Evolutionary conservation across 2,888 invertebrate genomes (phyloP).

Genomic region (Dione vanillae): DNA sequence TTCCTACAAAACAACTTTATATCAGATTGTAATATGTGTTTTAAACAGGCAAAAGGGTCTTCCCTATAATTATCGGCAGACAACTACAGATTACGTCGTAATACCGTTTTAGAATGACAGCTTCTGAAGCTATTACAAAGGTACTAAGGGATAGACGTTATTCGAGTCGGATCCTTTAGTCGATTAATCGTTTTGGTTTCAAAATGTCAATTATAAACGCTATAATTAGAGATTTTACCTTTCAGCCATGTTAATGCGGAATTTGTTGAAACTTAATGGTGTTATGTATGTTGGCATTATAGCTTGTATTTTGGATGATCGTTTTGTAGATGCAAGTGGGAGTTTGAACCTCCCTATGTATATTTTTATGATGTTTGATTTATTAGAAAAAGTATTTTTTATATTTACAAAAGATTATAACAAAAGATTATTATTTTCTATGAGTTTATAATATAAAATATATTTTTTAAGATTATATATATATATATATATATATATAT

Average conservation of each 20-base stretch:
- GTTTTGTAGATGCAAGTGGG: not conserved
- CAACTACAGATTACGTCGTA: constrained; percentile 35
- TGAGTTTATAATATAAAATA: too few species aligned
- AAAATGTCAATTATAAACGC: constrained; percentile 23
- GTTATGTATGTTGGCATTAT: not conserved
- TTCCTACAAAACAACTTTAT: not conserved
- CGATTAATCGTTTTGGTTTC: constrained; percentile 21
- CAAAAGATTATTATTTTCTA: too few species aligned
- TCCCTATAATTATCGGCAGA: constrained; percentile 39
- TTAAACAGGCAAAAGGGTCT: constrained; percentile 10
- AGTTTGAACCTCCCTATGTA: not conserved
- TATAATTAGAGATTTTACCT: constrained; percentile 4
- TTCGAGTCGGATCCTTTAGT: constrained; percentile 19
- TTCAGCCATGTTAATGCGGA: not conserved
- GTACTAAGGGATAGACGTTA: constrained; percentile 22
- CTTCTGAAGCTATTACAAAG: constrained; percentile 28
- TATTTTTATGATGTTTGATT: too few species aligned
- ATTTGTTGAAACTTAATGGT: not conserved
- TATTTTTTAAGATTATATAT: too few species aligned
- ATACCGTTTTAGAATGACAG: constrained; percentile 37
- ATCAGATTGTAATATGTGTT: too few species aligned
- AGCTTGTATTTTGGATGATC: too few species aligned
- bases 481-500: too few species aligned
- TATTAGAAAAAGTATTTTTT: too few species aligned
- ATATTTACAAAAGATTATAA: too few species aligned